phyloP scores from a whole-genome alignment of 2,797 vertebrate species.

The Microcaecilia unicolor region DNA sequence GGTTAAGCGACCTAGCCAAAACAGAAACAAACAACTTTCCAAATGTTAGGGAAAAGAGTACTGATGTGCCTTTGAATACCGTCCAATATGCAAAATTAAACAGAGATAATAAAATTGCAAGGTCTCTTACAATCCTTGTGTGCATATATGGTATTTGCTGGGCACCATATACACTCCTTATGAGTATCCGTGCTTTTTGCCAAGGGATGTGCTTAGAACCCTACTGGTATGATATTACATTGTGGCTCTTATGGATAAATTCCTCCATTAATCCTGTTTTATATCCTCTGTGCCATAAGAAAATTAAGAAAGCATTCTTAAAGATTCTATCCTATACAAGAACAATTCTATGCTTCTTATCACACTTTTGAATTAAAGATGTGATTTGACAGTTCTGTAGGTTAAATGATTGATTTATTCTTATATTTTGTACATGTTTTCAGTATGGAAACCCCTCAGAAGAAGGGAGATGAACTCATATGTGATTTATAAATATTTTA shows the following conservation, averaged over 20 bases:
- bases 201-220: constrained; percentile 58
- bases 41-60: too few species aligned
- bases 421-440: too few species aligned
- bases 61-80: too few species aligned
- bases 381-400: too few species aligned
- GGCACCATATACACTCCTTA: constrained; percentile 70
- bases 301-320: constrained; percentile 71
- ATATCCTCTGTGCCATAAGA: constrained; percentile 67
- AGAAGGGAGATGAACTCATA: too few species aligned
- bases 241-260: constrained; percentile 75
- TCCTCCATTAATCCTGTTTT: constrained; percentile 72
- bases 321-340: constrained; percentile 66
- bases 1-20: too few species aligned
- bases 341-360: too few species aligned
- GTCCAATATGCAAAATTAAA: constrained; percentile 52
- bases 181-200: constrained; percentile 68
- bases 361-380: too few species aligned
- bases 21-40: too few species aligned
- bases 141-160: constrained; percentile 71
- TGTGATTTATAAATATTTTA: too few species aligned
- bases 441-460: too few species aligned
- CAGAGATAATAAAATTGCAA: constrained; percentile 70
- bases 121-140: constrained; percentile 65
- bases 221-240: constrained; percentile 70
- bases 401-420: too few species aligned